These are phyloP conservation scores for Spongilla lacustris DNA, from an alignment of 37 sponge, comb jelly and placozoan genomes.

Conservation along the genomic window DNA sequence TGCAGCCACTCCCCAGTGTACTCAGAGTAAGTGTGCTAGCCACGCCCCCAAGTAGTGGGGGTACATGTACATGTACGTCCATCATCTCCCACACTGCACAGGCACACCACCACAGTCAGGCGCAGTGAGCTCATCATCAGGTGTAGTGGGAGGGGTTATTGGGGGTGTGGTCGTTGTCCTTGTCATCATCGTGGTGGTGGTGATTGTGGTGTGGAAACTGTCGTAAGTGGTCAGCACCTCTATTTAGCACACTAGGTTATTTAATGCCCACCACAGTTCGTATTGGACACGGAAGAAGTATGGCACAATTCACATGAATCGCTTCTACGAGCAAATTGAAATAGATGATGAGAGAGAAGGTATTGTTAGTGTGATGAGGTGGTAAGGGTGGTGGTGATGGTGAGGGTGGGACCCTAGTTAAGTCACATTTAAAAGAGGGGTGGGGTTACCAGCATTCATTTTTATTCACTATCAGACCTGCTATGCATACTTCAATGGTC, in stretches of 20 bases:
- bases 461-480: no score
- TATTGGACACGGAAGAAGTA: background rate
- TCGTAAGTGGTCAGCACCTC: background rate
- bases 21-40: background rate
- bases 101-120: background rate
- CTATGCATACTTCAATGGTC: no score
- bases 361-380: background rate
- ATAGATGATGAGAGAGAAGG: background rate
- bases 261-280: background rate
- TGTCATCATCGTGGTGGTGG: background rate
- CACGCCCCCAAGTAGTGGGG: no score
- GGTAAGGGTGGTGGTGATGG: background rate
- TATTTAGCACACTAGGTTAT: background rate
- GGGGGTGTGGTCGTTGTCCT: background rate
- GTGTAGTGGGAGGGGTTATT: background rate
- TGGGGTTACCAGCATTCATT: no score
- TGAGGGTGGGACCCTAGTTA: background rate
- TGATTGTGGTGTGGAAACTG: background rate
- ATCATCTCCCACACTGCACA: background rate
- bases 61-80: no score
- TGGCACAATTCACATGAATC: background rate
- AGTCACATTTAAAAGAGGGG: background rate
- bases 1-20: background rate
- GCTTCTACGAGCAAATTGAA: background rate
- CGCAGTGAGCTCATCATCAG: background rate